Evolutionary conservation across 2,797 vertebrate species (phyloP).

Genomic region (Sorex maritimensis): DNA sequence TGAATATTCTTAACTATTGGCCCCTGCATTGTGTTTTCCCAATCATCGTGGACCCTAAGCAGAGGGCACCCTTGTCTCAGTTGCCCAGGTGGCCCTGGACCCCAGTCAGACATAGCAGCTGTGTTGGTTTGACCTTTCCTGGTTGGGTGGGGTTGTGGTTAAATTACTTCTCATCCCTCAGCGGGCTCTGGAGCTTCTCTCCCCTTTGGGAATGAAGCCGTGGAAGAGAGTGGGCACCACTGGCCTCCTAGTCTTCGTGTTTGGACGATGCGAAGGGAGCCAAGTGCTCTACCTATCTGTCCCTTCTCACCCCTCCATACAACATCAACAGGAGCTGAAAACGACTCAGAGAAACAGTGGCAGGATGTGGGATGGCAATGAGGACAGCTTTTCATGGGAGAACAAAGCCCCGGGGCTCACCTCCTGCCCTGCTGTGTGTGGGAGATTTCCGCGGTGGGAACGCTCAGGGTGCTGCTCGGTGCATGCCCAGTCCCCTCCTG

Average conservation of each 20-base stretch:
- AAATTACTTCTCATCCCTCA: neutral
- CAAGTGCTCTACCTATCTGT: neutral
- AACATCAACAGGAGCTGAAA: neutral
- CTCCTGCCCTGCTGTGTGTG: neutral
- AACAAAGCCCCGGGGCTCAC: neutral
- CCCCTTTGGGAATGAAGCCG: neutral
- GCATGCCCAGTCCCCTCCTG: too few species aligned
- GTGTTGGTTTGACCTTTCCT: constrained; percentile 30
- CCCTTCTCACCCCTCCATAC: neutral
- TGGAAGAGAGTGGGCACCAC: neutral
- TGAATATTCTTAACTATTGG: constrained; percentile 6
- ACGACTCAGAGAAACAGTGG: neutral
- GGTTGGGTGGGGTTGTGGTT: neutral
- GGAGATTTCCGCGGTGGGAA: too few species aligned
- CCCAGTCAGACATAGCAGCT: neutral
- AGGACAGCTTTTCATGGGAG: neutral
- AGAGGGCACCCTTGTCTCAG: neutral
- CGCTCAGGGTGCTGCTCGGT: too few species aligned
- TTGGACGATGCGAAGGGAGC: neutral
- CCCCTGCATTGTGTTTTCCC: neutral
- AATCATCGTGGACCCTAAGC: neutral
- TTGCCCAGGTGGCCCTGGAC: neutral
- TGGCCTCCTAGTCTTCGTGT: neutral
- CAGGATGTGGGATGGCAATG: neutral
- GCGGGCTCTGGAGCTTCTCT: neutral